These are phyloP conservation scores for Scarus forsteni DNA, from an alignment of 2,797 vertebrate genomes.

Conservation along the genomic window DNA sequence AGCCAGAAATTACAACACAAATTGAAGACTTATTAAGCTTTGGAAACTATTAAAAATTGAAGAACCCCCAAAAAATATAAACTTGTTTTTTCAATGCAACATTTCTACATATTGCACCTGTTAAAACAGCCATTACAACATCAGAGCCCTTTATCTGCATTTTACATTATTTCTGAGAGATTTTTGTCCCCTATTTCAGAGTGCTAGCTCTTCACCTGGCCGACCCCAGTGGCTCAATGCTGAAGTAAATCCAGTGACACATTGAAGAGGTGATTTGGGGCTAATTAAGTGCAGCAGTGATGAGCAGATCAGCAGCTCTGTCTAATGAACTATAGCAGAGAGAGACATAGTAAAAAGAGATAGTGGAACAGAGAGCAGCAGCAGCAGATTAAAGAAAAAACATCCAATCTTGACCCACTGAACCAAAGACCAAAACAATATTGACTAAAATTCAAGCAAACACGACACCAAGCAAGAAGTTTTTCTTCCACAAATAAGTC, in stretches of 20 bases:
- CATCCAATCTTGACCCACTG: constrained; percentile 9
- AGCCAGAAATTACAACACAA: too few species aligned
- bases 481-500: constrained; percentile 33
- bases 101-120: too few species aligned
- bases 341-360: constrained; percentile 19
- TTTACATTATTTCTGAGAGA: background rate
- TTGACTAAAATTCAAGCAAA: constrained; percentile 16
- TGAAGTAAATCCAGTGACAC: constrained; percentile 60
- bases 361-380: constrained; percentile 12
- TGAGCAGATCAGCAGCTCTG: constrained; percentile 58
- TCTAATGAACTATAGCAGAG: constrained; percentile 55
- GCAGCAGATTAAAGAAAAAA: background rate
- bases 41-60: too few species aligned
- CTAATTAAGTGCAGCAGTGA: constrained; percentile 65
- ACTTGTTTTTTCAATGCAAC: too few species aligned
- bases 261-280: constrained; percentile 51
- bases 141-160: background rate
- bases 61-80: too few species aligned
- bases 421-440: background rate
- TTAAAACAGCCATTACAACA: background rate
- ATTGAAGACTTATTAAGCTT: too few species aligned
- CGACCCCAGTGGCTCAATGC: constrained; percentile 23
- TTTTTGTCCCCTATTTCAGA: constrained; percentile 22
- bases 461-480: constrained; percentile 23
- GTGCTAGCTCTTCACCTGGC: constrained; percentile 24